Base-by-base conservation (phyloP, 2,797 vertebrate genomes). In the Sebastes wilsoni region DNA sequence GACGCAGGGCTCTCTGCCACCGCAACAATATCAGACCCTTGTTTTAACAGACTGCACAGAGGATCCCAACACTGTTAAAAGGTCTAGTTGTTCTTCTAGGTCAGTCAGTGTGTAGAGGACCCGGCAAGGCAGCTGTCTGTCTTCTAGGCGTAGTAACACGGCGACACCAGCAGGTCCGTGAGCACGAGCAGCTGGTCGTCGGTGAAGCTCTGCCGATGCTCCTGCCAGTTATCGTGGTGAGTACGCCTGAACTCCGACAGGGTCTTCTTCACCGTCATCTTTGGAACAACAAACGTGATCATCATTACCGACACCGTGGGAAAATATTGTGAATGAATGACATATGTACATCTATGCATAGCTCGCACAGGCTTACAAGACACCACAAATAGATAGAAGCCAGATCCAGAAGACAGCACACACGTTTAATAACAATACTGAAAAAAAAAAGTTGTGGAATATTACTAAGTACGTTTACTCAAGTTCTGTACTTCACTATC, bases 191-290 rank as follows among this genome's bases (percentile, higher is more conserved):
- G 95, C 94, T 99, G 99, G 94, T 99, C 98, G 16, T 99, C 98
- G 0, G 99, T 99, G 95, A 99, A 99, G 66, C 97, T 96, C 92
- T 99, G 98, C 66, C 98, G 99, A 85, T 99, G 98, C 91, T 98
- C 97, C 92, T 99, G 98, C 98, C 98, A 99, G 92, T 99, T 99
- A 90, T 99, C 98, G 1, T 99, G 97, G 93, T 99, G 98, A 4
- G 99, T 99, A 56, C 98, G 97, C 84, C 98, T 96, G 94, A 99
- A 99, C 93, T 99, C 98, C 1, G 98, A 99, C 83, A 99, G 93
- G 0, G 98, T 99, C 94, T 98, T 99, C 94, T 99, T 99, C 90
- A 99, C 99, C 2, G 98, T 99, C 98, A 99, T 97, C 98, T 99
- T 83, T 83, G 74, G 70, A 25, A 56, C 6, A 71, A 68, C 67